Conservation (phyloP, 1,140 invertebrate species). For the Euura lappo region DNA sequence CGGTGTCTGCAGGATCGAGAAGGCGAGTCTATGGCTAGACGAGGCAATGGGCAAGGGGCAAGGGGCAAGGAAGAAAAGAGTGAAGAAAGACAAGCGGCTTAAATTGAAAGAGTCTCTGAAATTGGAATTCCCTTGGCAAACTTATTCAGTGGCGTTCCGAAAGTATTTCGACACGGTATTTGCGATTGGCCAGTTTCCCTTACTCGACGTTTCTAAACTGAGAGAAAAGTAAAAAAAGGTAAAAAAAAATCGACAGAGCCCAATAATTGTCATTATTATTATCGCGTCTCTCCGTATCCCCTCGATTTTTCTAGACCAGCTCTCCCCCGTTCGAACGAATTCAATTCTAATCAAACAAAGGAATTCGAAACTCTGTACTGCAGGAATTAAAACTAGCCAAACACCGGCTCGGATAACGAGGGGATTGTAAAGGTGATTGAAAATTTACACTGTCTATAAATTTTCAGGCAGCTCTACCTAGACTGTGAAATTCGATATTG, state of each 20-base stretch:
- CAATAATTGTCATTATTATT: too few species aligned
- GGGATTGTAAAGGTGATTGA: background rate
- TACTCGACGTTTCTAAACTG: too few species aligned
- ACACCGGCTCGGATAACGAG: background rate
- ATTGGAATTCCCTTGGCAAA: slow-evolving; percentile 52
- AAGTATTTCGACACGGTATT: background rate
- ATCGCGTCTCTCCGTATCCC: too few species aligned
- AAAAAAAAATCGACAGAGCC: too few species aligned
- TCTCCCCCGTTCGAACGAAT: too few species aligned
- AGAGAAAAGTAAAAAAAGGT: too few species aligned
- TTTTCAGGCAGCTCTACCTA: too few species aligned
- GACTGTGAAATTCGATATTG: too few species aligned
- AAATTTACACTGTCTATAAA: background rate
- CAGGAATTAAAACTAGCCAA: background rate
- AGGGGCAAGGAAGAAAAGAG: slow-evolving; percentile 14
- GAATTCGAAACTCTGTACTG: too few species aligned
- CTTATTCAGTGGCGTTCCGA: slow-evolving; percentile 36
- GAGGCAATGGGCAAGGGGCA: slow-evolving; percentile 16
- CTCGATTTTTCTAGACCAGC: too few species aligned
- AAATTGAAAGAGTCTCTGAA: slow-evolving; percentile 49
- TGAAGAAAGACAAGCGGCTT: slow-evolving; percentile 43
- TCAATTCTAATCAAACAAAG: too few species aligned
- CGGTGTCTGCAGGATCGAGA: slow-evolving; percentile 13
- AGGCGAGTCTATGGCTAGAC: slow-evolving; percentile 13
- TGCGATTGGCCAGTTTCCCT: background rate